Evolutionary conservation across 1,140 invertebrate genomes (phyloP).

Genomic region (Papilio xuthus): DNA sequence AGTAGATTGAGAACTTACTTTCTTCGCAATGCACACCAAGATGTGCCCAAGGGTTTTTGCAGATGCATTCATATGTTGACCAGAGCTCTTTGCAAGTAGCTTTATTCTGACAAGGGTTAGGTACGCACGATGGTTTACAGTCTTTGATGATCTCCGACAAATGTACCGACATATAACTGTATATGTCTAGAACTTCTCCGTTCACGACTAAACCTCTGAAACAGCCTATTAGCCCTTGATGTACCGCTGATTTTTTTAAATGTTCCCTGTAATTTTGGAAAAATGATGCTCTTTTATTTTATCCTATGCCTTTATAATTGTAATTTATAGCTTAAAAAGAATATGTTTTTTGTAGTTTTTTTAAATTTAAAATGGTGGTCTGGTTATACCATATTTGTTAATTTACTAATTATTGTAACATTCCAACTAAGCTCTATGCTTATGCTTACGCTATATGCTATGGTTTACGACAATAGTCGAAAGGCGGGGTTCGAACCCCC

Average conservation of each 20-base stretch:
- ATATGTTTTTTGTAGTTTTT: too few species aligned
- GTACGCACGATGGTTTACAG: slow-evolving; percentile 96
- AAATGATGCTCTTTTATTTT: too few species aligned
- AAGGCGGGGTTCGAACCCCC: too few species aligned
- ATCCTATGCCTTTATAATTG: too few species aligned
- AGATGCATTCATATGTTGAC: slow-evolving; percentile 95
- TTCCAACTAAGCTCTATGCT: too few species aligned
- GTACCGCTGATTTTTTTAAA: slow-evolving; percentile 89
- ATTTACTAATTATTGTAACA: too few species aligned
- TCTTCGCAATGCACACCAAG: slow-evolving; percentile 93
- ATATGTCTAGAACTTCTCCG: slow-evolving; percentile 94
- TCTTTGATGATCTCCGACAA: slow-evolving; percentile 94
- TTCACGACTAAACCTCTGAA: slow-evolving; percentile 96
- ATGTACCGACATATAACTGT: slow-evolving; percentile 96
- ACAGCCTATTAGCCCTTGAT: slow-evolving; percentile 95
- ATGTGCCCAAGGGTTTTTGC: slow-evolving; percentile 95
- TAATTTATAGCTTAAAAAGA: too few species aligned
- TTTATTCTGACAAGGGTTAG: slow-evolving; percentile 95
- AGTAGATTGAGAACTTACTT: slow-evolving; percentile 84
- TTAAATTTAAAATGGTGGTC: too few species aligned
- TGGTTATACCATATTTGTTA: too few species aligned
- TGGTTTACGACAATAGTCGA: too few species aligned
- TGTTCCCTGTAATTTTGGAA: slow-evolving; percentile 84
- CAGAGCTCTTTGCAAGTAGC: slow-evolving; percentile 95
- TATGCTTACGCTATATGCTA: too few species aligned